Evolutionary conservation across 2,888 invertebrate species (phyloP).

Genomic region (Cheilosia variabilis): DNA sequence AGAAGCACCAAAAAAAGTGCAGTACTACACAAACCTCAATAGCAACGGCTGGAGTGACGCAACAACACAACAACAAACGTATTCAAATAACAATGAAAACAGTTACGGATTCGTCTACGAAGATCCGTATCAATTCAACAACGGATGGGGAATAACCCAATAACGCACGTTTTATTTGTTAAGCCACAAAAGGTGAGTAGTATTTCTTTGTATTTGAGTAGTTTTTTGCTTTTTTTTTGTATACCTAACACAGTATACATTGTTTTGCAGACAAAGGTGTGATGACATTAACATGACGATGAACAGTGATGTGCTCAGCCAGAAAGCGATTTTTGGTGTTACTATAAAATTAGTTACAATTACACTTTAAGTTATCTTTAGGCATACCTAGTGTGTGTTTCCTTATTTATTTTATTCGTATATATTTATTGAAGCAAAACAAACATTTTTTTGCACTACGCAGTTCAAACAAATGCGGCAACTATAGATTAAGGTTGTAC

Average conservation of each 20-base stretch:
- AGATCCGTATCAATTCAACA: conserved; percentile 70
- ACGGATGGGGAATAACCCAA: conserved; percentile 66
- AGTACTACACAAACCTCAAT: conserved; percentile 67
- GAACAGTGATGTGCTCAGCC: no score
- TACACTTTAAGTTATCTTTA: not conserved
- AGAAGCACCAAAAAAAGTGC: conserved; percentile 59
- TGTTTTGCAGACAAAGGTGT: conserved; percentile 1
- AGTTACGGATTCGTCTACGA: conserved; percentile 60
- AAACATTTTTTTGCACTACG: no score
- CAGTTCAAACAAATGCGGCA: no score
- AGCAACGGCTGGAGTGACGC: conserved; percentile 63
- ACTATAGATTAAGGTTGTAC: no score
- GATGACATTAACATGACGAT: not conserved
- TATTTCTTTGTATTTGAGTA: not conserved
- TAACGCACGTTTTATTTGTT: conserved; percentile 26
- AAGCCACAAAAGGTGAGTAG: not conserved
- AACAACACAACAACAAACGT: conserved; percentile 44
- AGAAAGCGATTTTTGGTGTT: not conserved
- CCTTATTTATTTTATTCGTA: no score
- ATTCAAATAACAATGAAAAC: conserved; percentile 54
- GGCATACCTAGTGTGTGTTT: no score
- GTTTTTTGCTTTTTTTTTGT: not conserved
- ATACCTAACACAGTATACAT: not conserved
- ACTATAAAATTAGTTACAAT: not conserved
- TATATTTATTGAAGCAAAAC: not conserved